Base-by-base conservation (phyloP, 37 sponge, comb jelly and placozoan genomes). In the Agelas oroides region DNA sequence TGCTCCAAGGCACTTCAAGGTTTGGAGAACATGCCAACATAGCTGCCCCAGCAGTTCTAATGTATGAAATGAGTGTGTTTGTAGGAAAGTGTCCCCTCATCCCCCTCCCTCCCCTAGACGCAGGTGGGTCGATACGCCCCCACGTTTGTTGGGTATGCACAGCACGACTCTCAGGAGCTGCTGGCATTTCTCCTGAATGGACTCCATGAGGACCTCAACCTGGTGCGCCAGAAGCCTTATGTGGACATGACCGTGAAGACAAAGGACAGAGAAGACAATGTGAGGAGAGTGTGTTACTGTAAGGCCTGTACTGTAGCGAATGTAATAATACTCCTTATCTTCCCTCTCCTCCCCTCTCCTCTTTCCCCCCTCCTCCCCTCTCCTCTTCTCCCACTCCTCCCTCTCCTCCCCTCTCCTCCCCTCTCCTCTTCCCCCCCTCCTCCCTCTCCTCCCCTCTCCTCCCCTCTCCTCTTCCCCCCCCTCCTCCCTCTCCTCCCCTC, bases 111-210 rank as follows among this genome's bases (percentile, higher is more conserved):
- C 46, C 3, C 46, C 12, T 65, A 96, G 96, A 77, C 89, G 25
- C 86, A 84, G 36, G 84, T 97, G 11, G 95, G 95, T 11, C 71
- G 76, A 24, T 89, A 78, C 82, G 96, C 94, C 38, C 98, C 98
- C 52, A 90, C 89, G 73, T 95, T 95, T 79, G 80, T 80, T 14
- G 98, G 96, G 24, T 94, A 94, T 78, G 76, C 86, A 52, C 94
- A 95, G 66, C 98, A 93, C 15, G 96, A 95, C 83, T 94, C 96
- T 2, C 98, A 98, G 70, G 98, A 98, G 82, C 92, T 95, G 64
- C 73, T 98, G 53, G 91, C 96, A 38, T 98, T 95, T 60, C 94
- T 98, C 2, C 81, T 98, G 60, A 93, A 95, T 37, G 94, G 96
- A 0, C 87, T 98, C 1, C 98, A 98, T 66, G 94, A 98, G 67